These are phyloP conservation scores for Maniola jurtina DNA, from an alignment of 1,140 invertebrate species.

Conservation along the genomic window DNA sequence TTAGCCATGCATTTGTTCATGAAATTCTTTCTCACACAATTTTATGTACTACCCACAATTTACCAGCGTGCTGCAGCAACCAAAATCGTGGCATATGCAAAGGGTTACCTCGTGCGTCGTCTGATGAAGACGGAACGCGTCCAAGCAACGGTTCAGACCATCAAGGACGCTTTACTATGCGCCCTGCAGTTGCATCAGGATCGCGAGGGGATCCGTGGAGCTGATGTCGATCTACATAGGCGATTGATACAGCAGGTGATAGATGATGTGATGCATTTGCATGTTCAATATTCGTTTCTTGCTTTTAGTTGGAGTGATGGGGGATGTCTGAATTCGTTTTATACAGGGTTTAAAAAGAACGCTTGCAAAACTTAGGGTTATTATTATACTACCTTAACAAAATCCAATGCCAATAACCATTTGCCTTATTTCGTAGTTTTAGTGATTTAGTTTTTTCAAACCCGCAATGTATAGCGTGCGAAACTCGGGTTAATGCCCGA, in stretches of 20 bases:
- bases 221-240: constrained; percentile 82
- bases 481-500: too few relatives aligned
- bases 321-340: too few relatives aligned
- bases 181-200: constrained; percentile 87
- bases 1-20: background rate
- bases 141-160: constrained; percentile 88
- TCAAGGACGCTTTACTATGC: constrained; percentile 87
- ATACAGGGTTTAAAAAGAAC: too few relatives aligned
- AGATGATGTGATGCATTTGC: background rate
- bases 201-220: constrained; percentile 78
- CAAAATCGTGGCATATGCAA: constrained; percentile 85
- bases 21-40: constrained; percentile 38
- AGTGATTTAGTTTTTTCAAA: too few relatives aligned
- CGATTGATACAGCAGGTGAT: constrained; percentile 82
- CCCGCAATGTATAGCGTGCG: too few relatives aligned
- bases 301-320: too few relatives aligned
- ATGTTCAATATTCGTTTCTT: too few relatives aligned
- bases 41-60: constrained; percentile 49
- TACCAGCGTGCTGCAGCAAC: constrained; percentile 81
- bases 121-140: constrained; percentile 89
- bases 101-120: constrained; percentile 89
- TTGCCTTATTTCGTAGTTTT: too few relatives aligned
- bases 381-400: too few relatives aligned
- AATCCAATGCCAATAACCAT: too few relatives aligned
- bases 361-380: too few relatives aligned